Percentiles rank a stretch among this genome's conserved stretches.
Conservation (phyloP, 2,888 invertebrate genomes). For the Patella depressa region DNA sequence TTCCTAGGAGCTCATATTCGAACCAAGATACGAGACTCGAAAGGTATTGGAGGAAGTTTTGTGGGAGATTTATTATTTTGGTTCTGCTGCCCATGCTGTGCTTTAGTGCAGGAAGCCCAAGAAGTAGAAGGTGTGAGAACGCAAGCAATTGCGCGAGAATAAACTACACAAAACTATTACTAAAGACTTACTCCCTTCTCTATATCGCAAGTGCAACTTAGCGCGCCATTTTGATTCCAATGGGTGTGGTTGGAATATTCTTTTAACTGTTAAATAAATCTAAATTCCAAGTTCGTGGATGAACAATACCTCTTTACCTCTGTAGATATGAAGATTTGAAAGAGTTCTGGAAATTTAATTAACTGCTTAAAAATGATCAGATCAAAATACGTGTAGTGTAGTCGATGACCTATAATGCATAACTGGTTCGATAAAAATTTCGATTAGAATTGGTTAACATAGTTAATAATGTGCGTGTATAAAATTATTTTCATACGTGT, state of each 20-base stretch:
- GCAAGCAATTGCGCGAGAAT: slow-evolving; percentile 50
- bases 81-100: slow-evolving; percentile 61
- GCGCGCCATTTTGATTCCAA: no score
- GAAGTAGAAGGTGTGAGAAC: slow-evolving; percentile 52
- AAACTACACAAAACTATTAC: neutral
- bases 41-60: slow-evolving; percentile 59
- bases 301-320: neutral
- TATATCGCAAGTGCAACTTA: no score
- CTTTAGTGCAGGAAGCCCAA: slow-evolving; percentile 61
- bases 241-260: no score
- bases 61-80: slow-evolving; percentile 56
- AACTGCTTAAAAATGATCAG: neutral
- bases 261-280: neutral
- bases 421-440: no score
- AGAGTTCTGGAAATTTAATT: neutral
- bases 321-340: neutral
- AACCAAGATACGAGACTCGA: slow-evolving; percentile 61
- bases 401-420: no score
- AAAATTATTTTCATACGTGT: no score
- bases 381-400: neutral
- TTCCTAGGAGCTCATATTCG: slow-evolving; percentile 55
- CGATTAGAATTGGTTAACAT: no score
- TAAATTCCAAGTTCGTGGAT: neutral
- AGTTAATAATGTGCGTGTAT: no score
- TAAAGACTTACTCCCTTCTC: no score